Evolutionary conservation across 2,113 vertebrate genomes (phyloP).

Genomic region (Mystacornis crossleyi): DNA sequence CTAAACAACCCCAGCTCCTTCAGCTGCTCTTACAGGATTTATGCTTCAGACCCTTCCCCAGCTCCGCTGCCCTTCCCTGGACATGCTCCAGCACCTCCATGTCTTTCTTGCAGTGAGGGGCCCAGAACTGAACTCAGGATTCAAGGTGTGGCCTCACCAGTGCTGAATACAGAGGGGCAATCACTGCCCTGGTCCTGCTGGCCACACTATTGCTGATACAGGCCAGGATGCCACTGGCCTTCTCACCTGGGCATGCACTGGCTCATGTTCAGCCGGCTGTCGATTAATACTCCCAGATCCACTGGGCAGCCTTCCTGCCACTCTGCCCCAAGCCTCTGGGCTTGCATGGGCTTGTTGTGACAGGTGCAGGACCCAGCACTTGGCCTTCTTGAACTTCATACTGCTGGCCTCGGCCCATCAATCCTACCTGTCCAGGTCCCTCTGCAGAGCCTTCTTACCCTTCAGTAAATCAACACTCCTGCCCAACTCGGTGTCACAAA

Average conservation of each 20-base stretch:
- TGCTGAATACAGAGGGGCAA: fast-evolving
- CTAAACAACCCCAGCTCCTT: neutral
- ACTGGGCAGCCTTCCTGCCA: neutral
- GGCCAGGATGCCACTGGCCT: neutral
- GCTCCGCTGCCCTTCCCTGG: neutral
- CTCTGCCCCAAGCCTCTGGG: neutral
- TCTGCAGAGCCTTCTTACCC: neutral
- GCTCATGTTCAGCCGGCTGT: neutral
- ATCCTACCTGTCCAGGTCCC: neutral
- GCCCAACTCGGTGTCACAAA: neutral
- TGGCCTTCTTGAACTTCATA: neutral
- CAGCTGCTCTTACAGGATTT: neutral
- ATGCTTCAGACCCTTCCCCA: neutral
- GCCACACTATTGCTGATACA: neutral
- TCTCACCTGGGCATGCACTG: fast-evolving
- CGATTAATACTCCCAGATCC: neutral
- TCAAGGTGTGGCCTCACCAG: neutral
- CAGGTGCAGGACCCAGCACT: neutral
- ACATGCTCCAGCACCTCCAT: neutral
- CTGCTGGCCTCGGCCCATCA: neutral
- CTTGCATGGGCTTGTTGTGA: neutral
- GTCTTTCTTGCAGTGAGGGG: neutral
- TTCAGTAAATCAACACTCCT: neutral
- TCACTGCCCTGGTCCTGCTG: neutral
- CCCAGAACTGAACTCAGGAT: neutral